Percentiles rank a stretch among this genome's conserved stretches.
phyloP scores from a whole-genome alignment of 2,113 vertebrate genomes.

The Eclectus roratus region DNA sequence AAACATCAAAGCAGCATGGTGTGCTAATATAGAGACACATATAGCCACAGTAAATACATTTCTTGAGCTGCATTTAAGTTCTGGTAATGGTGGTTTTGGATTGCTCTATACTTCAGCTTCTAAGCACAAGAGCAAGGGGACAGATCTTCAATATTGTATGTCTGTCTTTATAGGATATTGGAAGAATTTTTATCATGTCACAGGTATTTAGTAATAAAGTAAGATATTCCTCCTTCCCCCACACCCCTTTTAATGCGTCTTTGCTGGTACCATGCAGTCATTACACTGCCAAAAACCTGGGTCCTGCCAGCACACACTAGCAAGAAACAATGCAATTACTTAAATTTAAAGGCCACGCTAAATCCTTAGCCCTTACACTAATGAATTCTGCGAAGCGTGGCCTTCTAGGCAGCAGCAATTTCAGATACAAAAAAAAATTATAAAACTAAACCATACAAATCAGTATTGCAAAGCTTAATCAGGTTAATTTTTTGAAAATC shows the following conservation, averaged over 20 bases:
- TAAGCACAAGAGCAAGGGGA: not conserved
- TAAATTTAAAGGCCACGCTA: not conserved
- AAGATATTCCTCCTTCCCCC: not conserved
- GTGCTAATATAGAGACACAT: not conserved
- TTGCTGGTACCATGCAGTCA: not conserved
- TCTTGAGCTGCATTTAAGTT: not conserved
- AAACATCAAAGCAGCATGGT: not conserved
- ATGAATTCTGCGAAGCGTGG: not conserved
- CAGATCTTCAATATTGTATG: not conserved
- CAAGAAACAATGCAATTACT: not conserved
- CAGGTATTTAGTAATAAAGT: not conserved
- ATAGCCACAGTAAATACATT: not conserved
- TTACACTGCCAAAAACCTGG: not conserved
- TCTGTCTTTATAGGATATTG: not conserved
- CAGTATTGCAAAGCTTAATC: not conserved
- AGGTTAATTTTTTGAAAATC: not conserved
- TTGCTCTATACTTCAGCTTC: not conserved
- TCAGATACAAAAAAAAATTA: not conserved
- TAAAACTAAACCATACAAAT: not conserved
- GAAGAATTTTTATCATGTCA: not conserved
- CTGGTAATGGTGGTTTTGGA: not conserved
- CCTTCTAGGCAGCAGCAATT: not conserved
- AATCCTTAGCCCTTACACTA: not conserved
- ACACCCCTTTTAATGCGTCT: not conserved
- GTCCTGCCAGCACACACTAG: not conserved